Conservation (phyloP, 2,113 vertebrate species). For the Poeciliopsis retropinna region DNA sequence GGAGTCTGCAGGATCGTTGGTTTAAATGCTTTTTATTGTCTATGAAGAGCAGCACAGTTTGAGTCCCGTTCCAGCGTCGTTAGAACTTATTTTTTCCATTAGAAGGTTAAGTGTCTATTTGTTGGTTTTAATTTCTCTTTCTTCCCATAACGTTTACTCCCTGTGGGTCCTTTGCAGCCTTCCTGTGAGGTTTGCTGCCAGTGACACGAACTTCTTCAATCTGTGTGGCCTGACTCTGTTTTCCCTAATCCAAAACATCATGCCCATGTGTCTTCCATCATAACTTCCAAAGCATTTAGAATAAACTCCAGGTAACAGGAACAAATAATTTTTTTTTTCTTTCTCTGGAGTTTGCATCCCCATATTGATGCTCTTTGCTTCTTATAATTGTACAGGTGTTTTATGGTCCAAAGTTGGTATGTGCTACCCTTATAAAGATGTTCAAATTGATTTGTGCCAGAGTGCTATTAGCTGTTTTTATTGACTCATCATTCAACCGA, state of each 20-base stretch:
- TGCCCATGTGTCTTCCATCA: constrained; percentile 80
- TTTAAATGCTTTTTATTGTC: background rate
- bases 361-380: background rate
- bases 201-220: constrained; percentile 65
- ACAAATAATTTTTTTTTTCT: constrained; percentile 77
- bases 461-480: constrained; percentile 66
- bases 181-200: constrained; percentile 61
- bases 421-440: constrained; percentile 39
- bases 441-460: constrained; percentile 70
- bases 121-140: constrained; percentile 23
- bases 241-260: constrained; percentile 73
- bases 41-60: constrained; percentile 4
- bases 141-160: constrained; percentile 40
- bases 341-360: constrained; percentile 34
- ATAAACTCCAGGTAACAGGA: constrained; percentile 74
- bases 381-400: constrained; percentile 19
- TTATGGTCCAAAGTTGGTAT: constrained; percentile 37
- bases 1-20: background rate
- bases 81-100: constrained; percentile 8
- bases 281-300: constrained; percentile 64
- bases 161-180: constrained; percentile 48
- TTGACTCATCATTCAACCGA: constrained; percentile 63
- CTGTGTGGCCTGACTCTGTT: constrained; percentile 68
- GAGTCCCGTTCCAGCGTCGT: background rate
- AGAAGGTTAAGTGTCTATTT: constrained; percentile 39